These are phyloP conservation scores for Drosophila formosana DNA, from an alignment of 2,888 invertebrate genomes.

Conservation along the genomic window DNA sequence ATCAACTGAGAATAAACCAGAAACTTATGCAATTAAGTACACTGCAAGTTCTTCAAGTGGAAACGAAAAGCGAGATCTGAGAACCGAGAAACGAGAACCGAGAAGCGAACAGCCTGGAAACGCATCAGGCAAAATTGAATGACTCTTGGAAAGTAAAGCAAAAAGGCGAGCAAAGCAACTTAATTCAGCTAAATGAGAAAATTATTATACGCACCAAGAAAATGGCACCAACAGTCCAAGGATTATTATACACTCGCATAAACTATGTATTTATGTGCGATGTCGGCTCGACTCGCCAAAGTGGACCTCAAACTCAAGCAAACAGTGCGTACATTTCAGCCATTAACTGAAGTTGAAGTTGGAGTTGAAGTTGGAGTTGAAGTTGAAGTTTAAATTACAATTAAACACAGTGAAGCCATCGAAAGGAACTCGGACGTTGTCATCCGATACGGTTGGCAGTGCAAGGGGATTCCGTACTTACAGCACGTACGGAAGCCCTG, in stretches of 20 bases:
- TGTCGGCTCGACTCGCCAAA: conserved; percentile 10
- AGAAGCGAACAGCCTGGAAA: conserved; percentile 15
- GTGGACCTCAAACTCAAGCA: too few relatives aligned
- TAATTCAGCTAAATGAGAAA: conserved; percentile 54
- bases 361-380: too few relatives aligned
- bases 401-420: conserved; percentile 64
- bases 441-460: conserved; percentile 48
- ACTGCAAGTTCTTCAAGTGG: conserved; percentile 54
- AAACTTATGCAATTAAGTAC: conserved; percentile 66
- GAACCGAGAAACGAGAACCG: neutral
- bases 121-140: conserved; percentile 48
- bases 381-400: conserved; percentile 66
- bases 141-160: conserved; percentile 33
- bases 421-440: conserved; percentile 40
- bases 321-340: conserved; percentile 24
- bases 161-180: conserved; percentile 38
- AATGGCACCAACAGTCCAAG: conserved; percentile 22
- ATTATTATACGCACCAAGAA: conserved; percentile 44
- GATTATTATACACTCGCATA: conserved; percentile 1
- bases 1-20: conserved; percentile 40
- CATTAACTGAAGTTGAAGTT: conserved; percentile 44
- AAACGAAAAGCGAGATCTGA: conserved; percentile 45
- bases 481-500: conserved; percentile 63
- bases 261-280: conserved; percentile 16
- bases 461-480: neutral